phyloP scores from a whole-genome alignment of 2,113 vertebrate genomes.

The Chionis minor region DNA sequence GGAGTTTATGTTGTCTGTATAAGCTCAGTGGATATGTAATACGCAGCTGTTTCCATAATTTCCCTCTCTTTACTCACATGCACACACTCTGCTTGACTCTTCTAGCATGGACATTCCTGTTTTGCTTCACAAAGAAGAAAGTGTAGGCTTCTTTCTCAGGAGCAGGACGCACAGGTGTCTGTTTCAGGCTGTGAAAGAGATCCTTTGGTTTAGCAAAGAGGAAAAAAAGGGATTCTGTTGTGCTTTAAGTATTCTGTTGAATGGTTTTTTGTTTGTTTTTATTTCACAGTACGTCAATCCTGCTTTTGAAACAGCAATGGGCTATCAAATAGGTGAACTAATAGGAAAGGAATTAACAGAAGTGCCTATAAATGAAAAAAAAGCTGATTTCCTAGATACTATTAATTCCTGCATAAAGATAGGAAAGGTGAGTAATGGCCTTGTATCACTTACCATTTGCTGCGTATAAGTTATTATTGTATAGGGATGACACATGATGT shows the following conservation, averaged over 20 bases:
- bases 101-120: background rate
- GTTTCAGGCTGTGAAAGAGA: background rate
- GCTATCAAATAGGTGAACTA: conserved; percentile 92
- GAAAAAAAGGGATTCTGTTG: background rate
- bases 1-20: background rate
- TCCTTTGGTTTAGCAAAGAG: background rate
- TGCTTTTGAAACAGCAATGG: conserved; percentile 93
- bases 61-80: background rate
- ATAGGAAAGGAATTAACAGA: conserved; percentile 93
- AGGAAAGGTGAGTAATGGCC: conserved; percentile 86
- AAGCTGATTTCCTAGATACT: conserved; percentile 92
- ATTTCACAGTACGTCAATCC: conserved; percentile 92
- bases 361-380: conserved; percentile 97
- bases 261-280: conserved; percentile 14
- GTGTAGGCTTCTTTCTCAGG: background rate
- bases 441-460: background rate
- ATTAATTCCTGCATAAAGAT: conserved; percentile 94
- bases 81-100: background rate
- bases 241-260: background rate
- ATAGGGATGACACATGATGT: background rate
- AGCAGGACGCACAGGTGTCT: background rate
- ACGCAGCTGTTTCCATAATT: background rate
- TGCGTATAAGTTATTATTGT: background rate
- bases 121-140: background rate
- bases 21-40: background rate